Evolutionary conservation across 2,888 invertebrate species (phyloP), one percentile per base, ranked within the genome.

Genomic region (Ophioninae sp.): DNA sequence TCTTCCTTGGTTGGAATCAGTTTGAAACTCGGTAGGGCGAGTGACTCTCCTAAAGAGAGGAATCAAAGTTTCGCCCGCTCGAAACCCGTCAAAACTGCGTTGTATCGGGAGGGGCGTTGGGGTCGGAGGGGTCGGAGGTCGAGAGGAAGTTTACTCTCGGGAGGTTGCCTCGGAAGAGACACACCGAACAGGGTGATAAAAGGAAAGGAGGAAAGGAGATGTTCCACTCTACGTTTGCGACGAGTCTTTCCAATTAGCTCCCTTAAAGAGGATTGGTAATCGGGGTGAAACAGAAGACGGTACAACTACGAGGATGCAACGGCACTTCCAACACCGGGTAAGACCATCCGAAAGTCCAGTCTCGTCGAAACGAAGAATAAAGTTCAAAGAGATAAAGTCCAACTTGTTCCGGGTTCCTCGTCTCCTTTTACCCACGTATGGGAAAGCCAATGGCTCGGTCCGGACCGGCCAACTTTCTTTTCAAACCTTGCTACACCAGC

Each of bases 161-260:
- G 67, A 67, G 44, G 70, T 62, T 70, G n/a, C 68, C 41, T 44
- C 64, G 44, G 39, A 41, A 62, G 68, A 80, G 10, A 64, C 56
- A 70, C 61, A 70, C 57, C n/a, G 61, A 69, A 80, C 50, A n/a
- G 57, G 74, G 44, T 68, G 57, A 57, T 50, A 30, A 30, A 80
- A 56, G 50, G 44, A 41, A 41, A n/a, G 21, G 67, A 72, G 17
- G 21, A 74, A 39, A 20, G 30, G 30, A 30, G 65, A 75, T 44
- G 67, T 37, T 23, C 23, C 73, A 85, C 85, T 85, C 86, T 84
- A 30, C 30, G 30, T 85, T 86, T 86, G 85, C 72, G 84, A 87
- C 88, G 86, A 88, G 88, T 88, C 86, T 88, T 88, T 89, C 86
- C 88, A 89, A 89, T 89, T 89, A 89, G 87, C 86, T 41, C 72